phyloP scores from a whole-genome alignment of 1,140 invertebrate species.

The Battus philenor region DNA sequence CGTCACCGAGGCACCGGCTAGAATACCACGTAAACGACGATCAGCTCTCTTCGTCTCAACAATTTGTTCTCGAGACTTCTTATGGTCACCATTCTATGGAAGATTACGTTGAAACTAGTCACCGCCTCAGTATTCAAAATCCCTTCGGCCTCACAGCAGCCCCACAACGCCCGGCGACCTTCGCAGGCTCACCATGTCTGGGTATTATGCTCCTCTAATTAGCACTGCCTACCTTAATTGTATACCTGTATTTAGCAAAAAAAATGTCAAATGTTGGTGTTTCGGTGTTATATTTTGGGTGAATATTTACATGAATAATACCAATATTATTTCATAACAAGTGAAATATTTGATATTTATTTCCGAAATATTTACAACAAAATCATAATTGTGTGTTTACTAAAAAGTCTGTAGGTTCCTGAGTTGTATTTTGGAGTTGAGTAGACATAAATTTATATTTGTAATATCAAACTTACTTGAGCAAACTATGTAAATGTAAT shows the following conservation, averaged over 20 bases:
- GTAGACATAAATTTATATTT: too few relatives aligned
- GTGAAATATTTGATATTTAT: too few relatives aligned
- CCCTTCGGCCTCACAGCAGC: slow-evolving; percentile 66
- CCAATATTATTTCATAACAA: too few relatives aligned
- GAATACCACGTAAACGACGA: slow-evolving; percentile 46
- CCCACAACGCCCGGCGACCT: slow-evolving; percentile 56
- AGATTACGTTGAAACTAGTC: slow-evolving; percentile 54
- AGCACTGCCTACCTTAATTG: slow-evolving; percentile 59
- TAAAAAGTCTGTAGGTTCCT: too few relatives aligned
- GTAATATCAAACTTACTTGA: too few relatives aligned
- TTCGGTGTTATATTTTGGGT: slow-evolving; percentile 14
- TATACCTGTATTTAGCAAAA: slow-evolving; percentile 43
- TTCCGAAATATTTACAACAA: too few relatives aligned
- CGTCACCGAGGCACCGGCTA: slow-evolving; percentile 56
- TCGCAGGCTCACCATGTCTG: slow-evolving; percentile 64
- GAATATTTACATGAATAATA: too few relatives aligned
- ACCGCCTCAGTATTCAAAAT: slow-evolving; percentile 51
- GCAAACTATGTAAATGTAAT: too few relatives aligned
- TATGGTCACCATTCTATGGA: slow-evolving; percentile 46
- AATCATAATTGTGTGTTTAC: too few relatives aligned
- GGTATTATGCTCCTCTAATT: slow-evolving; percentile 71
- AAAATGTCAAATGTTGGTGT: slow-evolving; percentile 37
- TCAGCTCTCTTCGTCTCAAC: slow-evolving; percentile 45
- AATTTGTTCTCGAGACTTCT: slow-evolving; percentile 55
- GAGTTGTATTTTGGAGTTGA: too few relatives aligned